phyloP scores from a whole-genome alignment of 2,113 vertebrate genomes.

The Puma concolor region DNA sequence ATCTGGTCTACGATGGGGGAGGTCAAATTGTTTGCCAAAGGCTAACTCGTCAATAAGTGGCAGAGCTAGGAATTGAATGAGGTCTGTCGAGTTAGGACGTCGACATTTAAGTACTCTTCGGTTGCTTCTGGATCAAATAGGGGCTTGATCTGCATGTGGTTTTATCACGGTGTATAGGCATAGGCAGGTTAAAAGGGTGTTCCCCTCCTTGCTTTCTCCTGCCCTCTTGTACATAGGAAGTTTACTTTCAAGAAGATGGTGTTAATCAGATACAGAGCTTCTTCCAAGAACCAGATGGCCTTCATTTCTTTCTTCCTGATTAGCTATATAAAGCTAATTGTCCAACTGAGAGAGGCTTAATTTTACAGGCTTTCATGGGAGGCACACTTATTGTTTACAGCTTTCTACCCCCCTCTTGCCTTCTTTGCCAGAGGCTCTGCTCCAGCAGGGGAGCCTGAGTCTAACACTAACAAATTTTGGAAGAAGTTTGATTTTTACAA shows the following conservation, averaged over 20 bases:
- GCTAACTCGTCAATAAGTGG: not conserved
- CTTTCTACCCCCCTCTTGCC: not conserved
- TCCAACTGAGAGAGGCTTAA: constrained; percentile 72
- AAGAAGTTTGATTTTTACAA: not conserved
- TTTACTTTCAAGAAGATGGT: constrained; percentile 67
- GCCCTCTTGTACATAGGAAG: constrained; percentile 67
- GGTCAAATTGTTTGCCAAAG: not conserved
- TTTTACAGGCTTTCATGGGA: constrained; percentile 63
- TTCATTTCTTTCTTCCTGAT: constrained; percentile 75
- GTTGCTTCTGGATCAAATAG: not conserved
- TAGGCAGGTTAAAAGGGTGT: not conserved
- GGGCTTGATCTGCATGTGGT: not conserved
- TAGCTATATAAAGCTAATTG: constrained; percentile 78
- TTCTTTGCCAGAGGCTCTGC: constrained; percentile 73
- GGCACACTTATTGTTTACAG: not conserved
- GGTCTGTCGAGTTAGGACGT: not conserved
- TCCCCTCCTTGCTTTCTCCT: constrained; percentile 66
- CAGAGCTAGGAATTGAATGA: not conserved
- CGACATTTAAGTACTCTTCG: not conserved
- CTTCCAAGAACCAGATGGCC: constrained; percentile 80
- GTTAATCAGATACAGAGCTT: constrained; percentile 77
- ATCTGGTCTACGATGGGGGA: not conserved
- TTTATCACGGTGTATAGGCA: not conserved
- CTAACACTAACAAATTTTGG: not conserved
- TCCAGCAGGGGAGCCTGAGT: constrained; percentile 39